phyloP scores from a whole-genome alignment of 2,113 vertebrate species.

The Albula goreensis region DNA sequence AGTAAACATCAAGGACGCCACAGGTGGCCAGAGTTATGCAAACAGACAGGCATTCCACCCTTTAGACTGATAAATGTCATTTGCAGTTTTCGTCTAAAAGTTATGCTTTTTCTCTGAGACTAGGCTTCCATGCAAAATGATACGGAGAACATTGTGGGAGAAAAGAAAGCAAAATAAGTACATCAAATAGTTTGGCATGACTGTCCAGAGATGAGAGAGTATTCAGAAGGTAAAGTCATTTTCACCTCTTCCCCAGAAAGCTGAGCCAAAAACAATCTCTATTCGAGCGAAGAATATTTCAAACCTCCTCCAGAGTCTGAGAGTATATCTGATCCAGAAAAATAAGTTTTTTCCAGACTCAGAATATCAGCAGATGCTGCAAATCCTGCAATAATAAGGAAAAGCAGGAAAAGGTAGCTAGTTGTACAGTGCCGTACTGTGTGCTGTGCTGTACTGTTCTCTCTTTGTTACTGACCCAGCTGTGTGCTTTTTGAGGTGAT shows the following conservation, averaged over 20 bases:
- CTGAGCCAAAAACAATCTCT: conserved; percentile 50
- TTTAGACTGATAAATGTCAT: background rate
- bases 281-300: conserved; percentile 30
- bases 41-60: background rate
- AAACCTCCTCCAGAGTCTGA: conserved; percentile 25
- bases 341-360: background rate
- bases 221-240: conserved; percentile 65
- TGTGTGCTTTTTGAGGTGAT: background rate
- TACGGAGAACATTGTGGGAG: conserved; percentile 5
- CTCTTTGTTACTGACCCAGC: background rate
- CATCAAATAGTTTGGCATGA: conserved; percentile 42
- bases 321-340: background rate
- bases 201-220: conserved; percentile 36
- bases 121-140: background rate
- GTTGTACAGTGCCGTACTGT: no score
- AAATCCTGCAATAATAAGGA: background rate
- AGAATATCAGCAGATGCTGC: background rate
- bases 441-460: no score
- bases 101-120: background rate
- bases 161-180: conserved; percentile 45
- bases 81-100: background rate
- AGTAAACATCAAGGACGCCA: background rate
- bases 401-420: background rate
- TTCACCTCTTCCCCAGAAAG: conserved; percentile 59
- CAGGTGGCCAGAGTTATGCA: background rate